A percentile compares a stretch with the other conserved stretches of the same genome.
These are phyloP conservation scores for Apamea epomidion DNA, from an alignment of 2,888 invertebrate genomes.

Conservation along the genomic window DNA sequence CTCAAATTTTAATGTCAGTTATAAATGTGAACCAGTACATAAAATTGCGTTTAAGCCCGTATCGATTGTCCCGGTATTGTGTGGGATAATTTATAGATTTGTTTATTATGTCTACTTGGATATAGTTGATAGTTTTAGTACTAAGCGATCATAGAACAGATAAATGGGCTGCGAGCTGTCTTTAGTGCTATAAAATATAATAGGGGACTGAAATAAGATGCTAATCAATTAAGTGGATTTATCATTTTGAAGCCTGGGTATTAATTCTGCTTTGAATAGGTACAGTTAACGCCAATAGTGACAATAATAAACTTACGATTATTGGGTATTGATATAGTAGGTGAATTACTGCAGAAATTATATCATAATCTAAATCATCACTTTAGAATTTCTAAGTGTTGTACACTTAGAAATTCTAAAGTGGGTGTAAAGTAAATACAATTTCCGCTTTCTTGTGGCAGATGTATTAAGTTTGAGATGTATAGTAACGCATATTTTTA, in stretches of 20 bases:
- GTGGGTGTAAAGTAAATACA: not conserved
- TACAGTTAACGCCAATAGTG: conserved; percentile 16
- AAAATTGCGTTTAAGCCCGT: conserved; percentile 72
- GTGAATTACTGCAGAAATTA: not conserved
- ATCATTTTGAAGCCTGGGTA: conserved; percentile 31
- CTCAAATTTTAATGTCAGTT: conserved; percentile 65
- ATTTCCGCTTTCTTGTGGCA: not conserved
- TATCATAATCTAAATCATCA: not conserved
- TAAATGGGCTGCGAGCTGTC: conserved; percentile 53
- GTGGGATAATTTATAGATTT: conserved; percentile 64
- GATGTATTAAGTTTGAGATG: not conserved
- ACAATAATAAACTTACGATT: conserved; percentile 9
- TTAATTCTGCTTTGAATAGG: conserved; percentile 29
- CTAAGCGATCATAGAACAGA: conserved; percentile 47
- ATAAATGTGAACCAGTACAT: conserved; percentile 69
- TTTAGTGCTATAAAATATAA: conserved; percentile 47
- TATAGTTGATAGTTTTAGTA: conserved; percentile 61
- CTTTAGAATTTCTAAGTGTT: too few relatives aligned
- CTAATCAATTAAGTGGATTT: conserved; percentile 55
- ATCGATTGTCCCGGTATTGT: conserved; percentile 61
- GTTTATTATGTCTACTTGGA: conserved; percentile 56
- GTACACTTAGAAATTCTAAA: not conserved
- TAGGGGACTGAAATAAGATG: conserved; percentile 48
- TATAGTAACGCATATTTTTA: not conserved
- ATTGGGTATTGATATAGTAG: not conserved